Evolutionary conservation across 2,797 vertebrate genomes (phyloP), one percentile per base, ranked within the genome.

Genomic region (Eutrigla gurnardus): DNA sequence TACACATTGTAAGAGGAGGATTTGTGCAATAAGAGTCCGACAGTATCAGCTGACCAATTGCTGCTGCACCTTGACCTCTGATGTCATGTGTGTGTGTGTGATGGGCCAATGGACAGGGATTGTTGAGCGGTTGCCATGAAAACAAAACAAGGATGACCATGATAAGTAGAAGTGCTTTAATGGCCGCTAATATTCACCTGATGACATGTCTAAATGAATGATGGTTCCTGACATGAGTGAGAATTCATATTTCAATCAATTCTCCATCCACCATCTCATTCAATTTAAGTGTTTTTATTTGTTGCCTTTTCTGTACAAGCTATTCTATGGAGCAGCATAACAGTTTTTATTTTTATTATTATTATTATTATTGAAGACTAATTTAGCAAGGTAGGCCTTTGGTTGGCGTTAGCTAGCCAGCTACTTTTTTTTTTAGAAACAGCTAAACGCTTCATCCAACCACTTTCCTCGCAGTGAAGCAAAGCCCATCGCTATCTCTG

Each of bases 11-110:
- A 87, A 52, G 49, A 11, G 13, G 58, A 73, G 62, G 25, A 78
- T 7, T 8, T 47, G 63, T 37, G 58, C 43, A 32, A 18, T 77
- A 75, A 55, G 52, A 77, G 70, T 70, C 43, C 5, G 53, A 52
- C 68, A 18, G 57, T 68, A 71, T 80, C 65, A 71, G 70, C 14
- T 73, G 81, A 84, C 66, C 46, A 65, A 46, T 49, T 65, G 47
- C 25, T 25, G 25, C 62, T 64, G 75, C 75, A 84, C 79, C 18
- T 73, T 86, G 75, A 78, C 75, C 77, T 81, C 36, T 81, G 60
- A 72, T 65, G 58, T 75, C 66, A 65, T 25, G 25, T 25, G 25
- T 25, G 25, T 25, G 54, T 46, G 58, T 63, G 40, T 36, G 72
- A 55, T 14, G 50, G 37, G 14, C 63, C 32, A 67, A 60, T 77